phyloP scores from a whole-genome alignment of 2,113 vertebrate species.

The Camelus dromedarius region DNA sequence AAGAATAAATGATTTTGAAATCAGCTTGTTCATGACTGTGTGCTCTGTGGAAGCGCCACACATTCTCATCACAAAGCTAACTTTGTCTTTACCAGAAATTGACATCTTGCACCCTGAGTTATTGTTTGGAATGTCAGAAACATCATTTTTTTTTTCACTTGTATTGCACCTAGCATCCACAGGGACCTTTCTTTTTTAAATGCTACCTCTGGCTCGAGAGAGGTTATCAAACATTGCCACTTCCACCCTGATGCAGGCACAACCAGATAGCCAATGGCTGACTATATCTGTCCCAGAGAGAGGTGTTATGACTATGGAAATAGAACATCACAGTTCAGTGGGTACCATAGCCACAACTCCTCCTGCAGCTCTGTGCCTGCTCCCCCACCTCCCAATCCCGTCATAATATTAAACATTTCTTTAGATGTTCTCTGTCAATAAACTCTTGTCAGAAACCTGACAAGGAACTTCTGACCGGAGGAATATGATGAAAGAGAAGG shows the following conservation, averaged over 20 bases:
- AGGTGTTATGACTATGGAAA: neutral
- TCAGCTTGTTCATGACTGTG: neutral
- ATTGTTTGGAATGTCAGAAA: constrained; percentile 31
- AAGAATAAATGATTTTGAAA: neutral
- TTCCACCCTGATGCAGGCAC: neutral
- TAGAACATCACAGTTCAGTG: neutral
- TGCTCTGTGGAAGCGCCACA: neutral
- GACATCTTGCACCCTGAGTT: neutral
- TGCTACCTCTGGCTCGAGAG: neutral
- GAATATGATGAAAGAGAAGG: neutral
- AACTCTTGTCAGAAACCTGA: neutral
- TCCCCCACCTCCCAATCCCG: rapidly evolving
- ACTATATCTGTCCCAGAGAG: neutral
- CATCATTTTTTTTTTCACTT: neutral
- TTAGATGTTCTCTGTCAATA: neutral
- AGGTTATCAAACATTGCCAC: neutral
- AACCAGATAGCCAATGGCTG: neutral
- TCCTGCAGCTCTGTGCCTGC: neutral
- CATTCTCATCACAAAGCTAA: constrained; percentile 20
- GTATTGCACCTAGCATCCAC: neutral
- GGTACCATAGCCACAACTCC: neutral
- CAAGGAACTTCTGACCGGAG: neutral
- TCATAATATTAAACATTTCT: neutral
- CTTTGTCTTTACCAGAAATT: neutral
- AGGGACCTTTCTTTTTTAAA: neutral